phyloP scores from a whole-genome alignment of 1,140 invertebrate genomes.

The Hycleus phaleratus region DNA sequence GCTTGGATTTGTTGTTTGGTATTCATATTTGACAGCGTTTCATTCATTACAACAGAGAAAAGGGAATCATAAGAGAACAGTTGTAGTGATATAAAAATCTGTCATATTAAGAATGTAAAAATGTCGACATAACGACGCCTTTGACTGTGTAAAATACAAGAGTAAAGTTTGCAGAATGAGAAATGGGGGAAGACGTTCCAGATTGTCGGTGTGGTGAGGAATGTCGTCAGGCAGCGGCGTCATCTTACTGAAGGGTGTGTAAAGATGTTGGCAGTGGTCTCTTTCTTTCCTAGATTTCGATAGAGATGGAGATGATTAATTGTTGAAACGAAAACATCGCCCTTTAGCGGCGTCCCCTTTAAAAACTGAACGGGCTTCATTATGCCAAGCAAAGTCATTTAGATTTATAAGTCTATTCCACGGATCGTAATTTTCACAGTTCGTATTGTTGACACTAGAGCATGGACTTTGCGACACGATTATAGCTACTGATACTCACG shows the following conservation, averaged over 20 bases:
- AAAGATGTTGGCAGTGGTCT: constrained; percentile 6
- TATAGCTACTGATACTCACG: constrained; percentile 10
- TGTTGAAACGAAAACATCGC: constrained; percentile 19
- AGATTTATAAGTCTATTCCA: constrained; percentile 15
- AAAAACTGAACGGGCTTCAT: constrained; percentile 12
- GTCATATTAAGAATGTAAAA: no score
- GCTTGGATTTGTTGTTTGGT: no score
- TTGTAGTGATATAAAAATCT: no score
- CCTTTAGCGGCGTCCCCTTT: constrained; percentile 2
- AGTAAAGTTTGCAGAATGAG: constrained; percentile 13
- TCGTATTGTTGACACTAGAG: constrained; percentile 10
- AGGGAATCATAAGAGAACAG: no score
- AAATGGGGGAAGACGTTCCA: constrained; percentile 15
- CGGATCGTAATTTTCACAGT: constrained; percentile 15
- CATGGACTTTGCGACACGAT: constrained; percentile 13
- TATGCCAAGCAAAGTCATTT: constrained; percentile 14
- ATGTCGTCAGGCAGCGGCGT: constrained; percentile 10
- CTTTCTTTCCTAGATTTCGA: constrained; percentile 14
- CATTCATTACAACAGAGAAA: no score
- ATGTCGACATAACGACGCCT: no score
- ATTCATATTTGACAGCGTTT: no score
- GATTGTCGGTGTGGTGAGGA: constrained; percentile 14
- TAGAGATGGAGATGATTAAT: constrained; percentile 19
- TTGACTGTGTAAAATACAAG: not conserved
- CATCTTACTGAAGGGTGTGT: constrained; percentile 3